A percentile compares a stretch with the other conserved stretches of the same genome.
phyloP scores from a whole-genome alignment of 2,888 invertebrate species.

The Tenthredo notha region DNA sequence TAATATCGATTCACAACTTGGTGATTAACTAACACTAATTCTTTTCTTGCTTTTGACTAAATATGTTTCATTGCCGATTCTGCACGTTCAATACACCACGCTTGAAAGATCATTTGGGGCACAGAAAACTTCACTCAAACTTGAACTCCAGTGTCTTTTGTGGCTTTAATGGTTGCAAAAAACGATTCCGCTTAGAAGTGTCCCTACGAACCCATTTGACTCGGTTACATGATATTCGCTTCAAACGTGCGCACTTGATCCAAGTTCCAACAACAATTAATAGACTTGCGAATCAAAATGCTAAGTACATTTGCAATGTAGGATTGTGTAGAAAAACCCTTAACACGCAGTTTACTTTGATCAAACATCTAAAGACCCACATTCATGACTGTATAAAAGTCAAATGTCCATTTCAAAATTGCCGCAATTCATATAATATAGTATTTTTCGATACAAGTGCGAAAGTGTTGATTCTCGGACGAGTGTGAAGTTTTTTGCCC shows the following conservation, averaged over 20 bases:
- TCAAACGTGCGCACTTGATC: background rate
- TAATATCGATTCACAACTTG: no score
- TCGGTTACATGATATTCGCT: background rate
- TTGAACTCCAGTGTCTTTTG: background rate
- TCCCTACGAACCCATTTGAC: background rate
- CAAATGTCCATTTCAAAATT: constrained; percentile 7
- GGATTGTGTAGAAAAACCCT: constrained; percentile 20
- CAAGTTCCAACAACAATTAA: background rate
- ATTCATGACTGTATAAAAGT: background rate
- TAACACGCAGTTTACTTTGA: background rate
- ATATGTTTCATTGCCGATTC: constrained; percentile 17
- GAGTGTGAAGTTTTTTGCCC: no score
- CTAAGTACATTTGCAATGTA: background rate
- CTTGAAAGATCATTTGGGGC: background rate
- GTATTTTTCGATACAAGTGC: no score
- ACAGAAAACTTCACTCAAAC: background rate
- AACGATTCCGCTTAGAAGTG: background rate
- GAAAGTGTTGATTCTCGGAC: no score
- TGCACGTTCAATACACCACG: background rate
- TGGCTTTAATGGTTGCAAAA: background rate
- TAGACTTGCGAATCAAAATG: background rate
- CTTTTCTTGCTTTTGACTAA: background rate
- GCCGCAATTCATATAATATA: constrained; percentile 12
- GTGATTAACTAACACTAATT: no score
- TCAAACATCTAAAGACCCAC: constrained; percentile 47